Evolutionary conservation across 2,113 vertebrate genomes (phyloP).

Genomic region (Lathamus discolor): DNA sequence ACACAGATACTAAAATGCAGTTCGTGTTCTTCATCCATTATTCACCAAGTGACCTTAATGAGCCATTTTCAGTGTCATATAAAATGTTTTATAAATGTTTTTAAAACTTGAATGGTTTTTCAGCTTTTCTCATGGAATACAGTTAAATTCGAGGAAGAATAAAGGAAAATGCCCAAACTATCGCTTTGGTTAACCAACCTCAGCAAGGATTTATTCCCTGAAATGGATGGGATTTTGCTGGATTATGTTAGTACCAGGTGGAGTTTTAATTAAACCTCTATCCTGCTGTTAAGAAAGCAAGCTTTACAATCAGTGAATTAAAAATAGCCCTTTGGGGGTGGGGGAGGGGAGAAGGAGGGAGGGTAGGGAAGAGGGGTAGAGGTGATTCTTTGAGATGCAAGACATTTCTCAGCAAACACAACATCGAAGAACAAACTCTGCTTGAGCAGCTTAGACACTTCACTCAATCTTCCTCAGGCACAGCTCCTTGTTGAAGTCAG

Average conservation of each 20-base stretch:
- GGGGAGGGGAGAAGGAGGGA: not conserved
- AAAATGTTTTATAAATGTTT: not conserved
- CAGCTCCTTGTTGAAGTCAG: not conserved
- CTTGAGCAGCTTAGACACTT: not conserved
- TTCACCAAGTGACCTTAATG: not conserved
- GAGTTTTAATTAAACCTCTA: conserved; percentile 35
- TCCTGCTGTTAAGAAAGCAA: not conserved
- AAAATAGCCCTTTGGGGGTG: not conserved
- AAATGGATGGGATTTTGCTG: conserved; percentile 24
- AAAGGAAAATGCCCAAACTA: not conserved
- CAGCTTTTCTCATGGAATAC: not conserved
- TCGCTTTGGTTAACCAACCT: not conserved
- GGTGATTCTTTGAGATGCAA: not conserved
- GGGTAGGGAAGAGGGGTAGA: not conserved
- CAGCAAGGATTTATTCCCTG: not conserved
- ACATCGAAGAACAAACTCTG: not conserved
- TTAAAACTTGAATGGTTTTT: not conserved
- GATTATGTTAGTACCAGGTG: conserved; percentile 27
- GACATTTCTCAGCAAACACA: not conserved
- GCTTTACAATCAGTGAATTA: not conserved
- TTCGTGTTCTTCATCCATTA: not conserved
- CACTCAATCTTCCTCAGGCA: not conserved
- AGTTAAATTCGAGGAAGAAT: not conserved
- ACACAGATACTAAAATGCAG: not conserved
- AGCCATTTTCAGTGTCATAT: not conserved